Evolutionary conservation across 2,888 invertebrate genomes (phyloP).

Genomic region (Aspidiotus destructor): DNA sequence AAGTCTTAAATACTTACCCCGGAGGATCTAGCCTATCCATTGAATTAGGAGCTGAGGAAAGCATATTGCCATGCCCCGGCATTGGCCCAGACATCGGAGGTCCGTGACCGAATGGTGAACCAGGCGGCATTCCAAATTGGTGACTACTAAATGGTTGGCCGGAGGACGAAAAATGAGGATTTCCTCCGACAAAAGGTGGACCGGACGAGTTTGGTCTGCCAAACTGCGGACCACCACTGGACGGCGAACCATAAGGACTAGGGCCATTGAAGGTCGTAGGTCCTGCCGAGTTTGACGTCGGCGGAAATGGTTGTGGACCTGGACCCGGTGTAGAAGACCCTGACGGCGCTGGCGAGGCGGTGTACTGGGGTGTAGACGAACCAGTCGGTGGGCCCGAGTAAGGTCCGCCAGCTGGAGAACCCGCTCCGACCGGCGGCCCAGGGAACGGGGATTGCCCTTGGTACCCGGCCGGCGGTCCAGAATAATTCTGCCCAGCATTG

Average conservation of each 20-base stretch:
- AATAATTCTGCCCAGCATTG: conserved; percentile 44
- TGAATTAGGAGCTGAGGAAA: conserved; percentile 56
- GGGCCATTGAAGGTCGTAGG: conserved; percentile 58
- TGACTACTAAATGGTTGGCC: conserved; percentile 52
- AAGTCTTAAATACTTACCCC: conserved; percentile 49
- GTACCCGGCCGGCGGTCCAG: conserved; percentile 51
- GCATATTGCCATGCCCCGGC: conserved; percentile 52
- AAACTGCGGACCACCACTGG: conserved; percentile 61
- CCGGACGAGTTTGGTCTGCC: conserved; percentile 47
- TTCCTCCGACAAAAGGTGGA: conserved; percentile 44
- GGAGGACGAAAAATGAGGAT: conserved; percentile 56
- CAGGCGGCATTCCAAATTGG: conserved; percentile 60
- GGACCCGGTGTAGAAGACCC: conserved; percentile 75
- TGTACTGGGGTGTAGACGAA: conserved; percentile 71
- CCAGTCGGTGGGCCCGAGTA: conserved; percentile 63
- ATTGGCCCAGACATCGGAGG: conserved; percentile 51
- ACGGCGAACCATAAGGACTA: conserved; percentile 59
- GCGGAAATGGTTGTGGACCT: conserved; percentile 42
- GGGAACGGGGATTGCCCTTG: conserved; percentile 51
- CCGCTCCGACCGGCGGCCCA: conserved; percentile 60
- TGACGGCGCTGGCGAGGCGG: conserved; percentile 74
- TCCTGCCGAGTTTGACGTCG: conserved; percentile 43
- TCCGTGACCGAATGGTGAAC: conserved; percentile 60
- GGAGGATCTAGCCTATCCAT: conserved; percentile 66
- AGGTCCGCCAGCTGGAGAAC: conserved; percentile 63